phyloP scores from a whole-genome alignment of 2,113 vertebrate species.

The Stigmatopora argus region DNA sequence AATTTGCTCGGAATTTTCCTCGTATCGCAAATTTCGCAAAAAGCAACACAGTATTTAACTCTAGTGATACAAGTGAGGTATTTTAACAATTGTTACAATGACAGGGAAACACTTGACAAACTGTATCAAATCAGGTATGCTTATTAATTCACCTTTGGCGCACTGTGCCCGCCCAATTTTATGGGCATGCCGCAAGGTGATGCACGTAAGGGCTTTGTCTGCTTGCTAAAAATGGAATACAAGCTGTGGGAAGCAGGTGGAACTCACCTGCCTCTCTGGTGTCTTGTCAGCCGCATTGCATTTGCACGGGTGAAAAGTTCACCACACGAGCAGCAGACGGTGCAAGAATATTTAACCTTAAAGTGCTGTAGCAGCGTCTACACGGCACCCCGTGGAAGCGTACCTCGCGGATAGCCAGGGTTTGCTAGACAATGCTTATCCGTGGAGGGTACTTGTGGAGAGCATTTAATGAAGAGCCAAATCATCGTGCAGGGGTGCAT shows the following conservation, averaged over 20 bases:
- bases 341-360: constrained; percentile 26
- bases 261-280: constrained; percentile 55
- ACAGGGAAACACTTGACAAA: too few species aligned
- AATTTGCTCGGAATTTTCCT: too few species aligned
- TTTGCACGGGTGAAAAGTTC: constrained; percentile 47
- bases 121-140: too few species aligned
- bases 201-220: constrained; percentile 45
- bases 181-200: constrained; percentile 37
- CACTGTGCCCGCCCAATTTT: neutral
- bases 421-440: constrained; percentile 8
- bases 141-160: neutral
- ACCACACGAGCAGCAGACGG: constrained; percentile 19
- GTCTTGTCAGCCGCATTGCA: constrained; percentile 31
- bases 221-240: constrained; percentile 53
- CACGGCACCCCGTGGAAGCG: constrained; percentile 8
- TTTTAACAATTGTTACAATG: too few species aligned
- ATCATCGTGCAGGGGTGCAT: neutral
- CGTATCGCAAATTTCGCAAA: too few species aligned
- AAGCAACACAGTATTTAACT: too few species aligned
- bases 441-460: neutral
- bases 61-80: too few species aligned
- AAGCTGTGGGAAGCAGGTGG: constrained; percentile 28
- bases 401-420: neutral
- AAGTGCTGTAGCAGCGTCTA: constrained; percentile 12
- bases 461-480: neutral